Evolutionary conservation across 2,113 vertebrate species (phyloP), one percentile per base, ranked within the genome.

Genomic region (Tretioscincus oriximinensis): DNA sequence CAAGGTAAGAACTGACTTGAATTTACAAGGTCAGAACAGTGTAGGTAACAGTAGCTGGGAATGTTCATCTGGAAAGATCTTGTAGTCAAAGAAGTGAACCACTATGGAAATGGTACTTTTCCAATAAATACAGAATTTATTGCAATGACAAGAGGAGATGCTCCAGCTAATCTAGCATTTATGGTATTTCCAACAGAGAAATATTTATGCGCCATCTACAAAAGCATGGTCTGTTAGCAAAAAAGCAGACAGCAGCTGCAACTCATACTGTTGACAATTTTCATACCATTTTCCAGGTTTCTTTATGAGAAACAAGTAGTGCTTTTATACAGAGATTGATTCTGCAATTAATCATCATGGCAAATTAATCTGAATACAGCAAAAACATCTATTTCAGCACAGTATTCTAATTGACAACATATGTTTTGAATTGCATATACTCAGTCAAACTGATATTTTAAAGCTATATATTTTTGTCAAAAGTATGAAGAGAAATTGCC

Each of bases 221-320:
- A 70, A 87, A 86, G 88, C 78, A 91, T 71, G 83, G 83, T 88
- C 87, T 90, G 76, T 76, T 91, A 90, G 87, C 86, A 60, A 82
- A 86, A 91, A 88, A 88, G 65, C 80, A 92, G 84, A 89, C 84
- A 79, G 70, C 83, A 89, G 87, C 85, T 92, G 86, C 65, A 87
- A n/a, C 54, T 73, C 22, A 68, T 87, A 90, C 85, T 54, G 60
- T 82, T 84, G 71, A 87, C 77, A 72, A 41, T 8, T 79, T 47
- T 84, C 82, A 54, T 66, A 78, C 7, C 86, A 75, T 78, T 78
- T 58, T 47, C 65, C 1, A 1, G 26, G 0, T 45, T 74, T 78
- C 74, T 51, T 73, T 24, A 2, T 66, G n/a, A 47, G 85, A 84
- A 58, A 84, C 85, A 77, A 45, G 84, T 63, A 66, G 7, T 8